Evolutionary conservation across 2,888 invertebrate genomes (phyloP).

Genomic region (Cyaniris semiargus): DNA sequence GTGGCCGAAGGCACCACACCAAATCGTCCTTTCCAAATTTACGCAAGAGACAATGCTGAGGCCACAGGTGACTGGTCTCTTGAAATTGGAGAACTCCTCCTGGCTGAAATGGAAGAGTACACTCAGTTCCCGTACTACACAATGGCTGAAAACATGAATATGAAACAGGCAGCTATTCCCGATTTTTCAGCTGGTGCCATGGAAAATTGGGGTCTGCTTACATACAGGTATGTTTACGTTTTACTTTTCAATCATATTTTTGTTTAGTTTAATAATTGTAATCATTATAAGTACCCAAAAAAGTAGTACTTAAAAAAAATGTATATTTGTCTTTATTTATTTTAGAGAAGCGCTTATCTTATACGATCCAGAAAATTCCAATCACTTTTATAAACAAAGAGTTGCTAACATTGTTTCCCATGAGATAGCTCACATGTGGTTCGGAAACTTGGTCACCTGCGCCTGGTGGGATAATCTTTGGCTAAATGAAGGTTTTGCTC

Average conservation of each 20-base stretch:
- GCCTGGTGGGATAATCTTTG: constrained; percentile 88
- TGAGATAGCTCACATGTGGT: constrained; percentile 92
- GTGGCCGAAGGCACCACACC: constrained; percentile 50
- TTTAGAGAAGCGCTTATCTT: constrained; percentile 82
- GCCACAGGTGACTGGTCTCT: constrained; percentile 68
- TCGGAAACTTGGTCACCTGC: constrained; percentile 87
- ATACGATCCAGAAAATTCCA: constrained; percentile 66
- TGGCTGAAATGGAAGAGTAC: constrained; percentile 79
- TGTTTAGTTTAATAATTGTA: no score
- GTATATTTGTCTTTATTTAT: constrained; percentile 27
- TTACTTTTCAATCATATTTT: background rate
- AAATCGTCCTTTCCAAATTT: constrained; percentile 61
- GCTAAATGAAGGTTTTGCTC: constrained; percentile 86
- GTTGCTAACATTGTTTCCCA: constrained; percentile 86
- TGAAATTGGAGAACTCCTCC: constrained; percentile 65
- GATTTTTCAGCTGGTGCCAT: constrained; percentile 90
- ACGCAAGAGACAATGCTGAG: constrained; percentile 67
- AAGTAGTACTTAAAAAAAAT: no score
- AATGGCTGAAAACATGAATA: constrained; percentile 71
- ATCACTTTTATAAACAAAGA: constrained; percentile 81
- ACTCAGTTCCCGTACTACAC: constrained; percentile 74
- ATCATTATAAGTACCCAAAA: no score
- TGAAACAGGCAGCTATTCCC: constrained; percentile 89
- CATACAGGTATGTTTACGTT: constrained; percentile 80
- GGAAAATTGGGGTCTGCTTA: constrained; percentile 93